phyloP scores from a whole-genome alignment of 2,888 invertebrate genomes.

The Ariolimax columbianus region DNA sequence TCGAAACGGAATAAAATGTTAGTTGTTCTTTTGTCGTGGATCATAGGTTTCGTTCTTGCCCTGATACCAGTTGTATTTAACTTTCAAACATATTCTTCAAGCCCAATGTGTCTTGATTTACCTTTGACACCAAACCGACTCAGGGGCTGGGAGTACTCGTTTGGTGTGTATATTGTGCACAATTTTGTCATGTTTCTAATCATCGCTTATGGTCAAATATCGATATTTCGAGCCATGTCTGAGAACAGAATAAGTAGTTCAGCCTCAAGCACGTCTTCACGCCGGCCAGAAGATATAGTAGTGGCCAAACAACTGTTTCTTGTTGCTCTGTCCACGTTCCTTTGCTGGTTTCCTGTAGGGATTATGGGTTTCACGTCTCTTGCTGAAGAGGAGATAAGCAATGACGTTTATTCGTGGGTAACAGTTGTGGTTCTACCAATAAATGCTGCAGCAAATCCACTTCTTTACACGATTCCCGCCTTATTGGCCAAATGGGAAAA shows the following conservation, averaged over 20 bases:
- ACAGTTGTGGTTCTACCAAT: no score
- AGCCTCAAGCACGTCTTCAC: constrained; percentile 57
- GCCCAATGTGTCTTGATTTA: constrained; percentile 74
- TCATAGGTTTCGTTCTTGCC: constrained; percentile 63
- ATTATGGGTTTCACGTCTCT: no score
- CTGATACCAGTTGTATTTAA: constrained; percentile 67
- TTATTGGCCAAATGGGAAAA: no score
- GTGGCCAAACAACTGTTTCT: constrained; percentile 68
- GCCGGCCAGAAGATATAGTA: constrained; percentile 58
- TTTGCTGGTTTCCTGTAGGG: no score
- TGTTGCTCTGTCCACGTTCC: no score
- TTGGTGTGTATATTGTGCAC: constrained; percentile 72
- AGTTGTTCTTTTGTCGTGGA: constrained; percentile 65
- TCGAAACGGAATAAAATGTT: constrained; percentile 60
- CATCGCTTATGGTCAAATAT: constrained; percentile 71
- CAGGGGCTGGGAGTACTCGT: constrained; percentile 76
- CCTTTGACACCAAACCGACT: constrained; percentile 73
- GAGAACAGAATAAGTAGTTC: constrained; percentile 75
- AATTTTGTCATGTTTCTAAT: constrained; percentile 72
- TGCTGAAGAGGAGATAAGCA: no score
- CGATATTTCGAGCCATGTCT: constrained; percentile 75
- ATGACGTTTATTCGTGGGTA: no score
- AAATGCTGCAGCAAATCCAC: no score
- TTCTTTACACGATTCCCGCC: no score
- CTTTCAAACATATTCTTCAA: constrained; percentile 38